Percentiles rank a stretch among this genome's conserved stretches.
phyloP scores from a whole-genome alignment of 1,140 invertebrate species.

The Sycophaga agraensis region DNA sequence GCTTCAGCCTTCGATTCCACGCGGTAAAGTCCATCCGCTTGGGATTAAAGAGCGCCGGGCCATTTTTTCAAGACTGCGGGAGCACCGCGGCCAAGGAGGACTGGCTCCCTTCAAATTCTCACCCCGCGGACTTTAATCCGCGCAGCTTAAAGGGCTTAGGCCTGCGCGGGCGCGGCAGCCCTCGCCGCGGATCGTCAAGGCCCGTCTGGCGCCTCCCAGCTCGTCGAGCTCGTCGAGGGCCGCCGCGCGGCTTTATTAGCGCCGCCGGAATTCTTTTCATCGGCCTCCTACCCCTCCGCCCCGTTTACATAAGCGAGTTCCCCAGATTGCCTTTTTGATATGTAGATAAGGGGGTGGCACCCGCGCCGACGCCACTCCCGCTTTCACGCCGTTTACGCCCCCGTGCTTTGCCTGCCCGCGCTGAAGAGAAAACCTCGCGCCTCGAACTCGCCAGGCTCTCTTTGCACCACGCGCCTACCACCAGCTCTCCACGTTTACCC shows the following conservation, averaged over 20 bases:
- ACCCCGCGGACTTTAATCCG: constrained; percentile 49
- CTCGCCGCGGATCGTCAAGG: constrained; percentile 57
- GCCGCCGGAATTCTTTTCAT: constrained; percentile 58
- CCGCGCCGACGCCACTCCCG: constrained; percentile 20
- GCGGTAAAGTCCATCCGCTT: not conserved
- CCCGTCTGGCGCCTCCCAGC: too few relatives aligned
- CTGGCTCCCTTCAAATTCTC: constrained; percentile 52
- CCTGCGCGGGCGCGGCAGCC: constrained; percentile 37
- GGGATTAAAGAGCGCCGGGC: constrained; percentile 10
- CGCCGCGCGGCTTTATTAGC: constrained; percentile 58
- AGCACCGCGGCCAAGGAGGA: not conserved
- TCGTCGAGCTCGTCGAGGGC: constrained; percentile 35
- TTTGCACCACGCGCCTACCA: too few relatives aligned
- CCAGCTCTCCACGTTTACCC: too few relatives aligned
- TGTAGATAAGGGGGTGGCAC: constrained; percentile 55
- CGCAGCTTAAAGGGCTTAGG: constrained; percentile 55
- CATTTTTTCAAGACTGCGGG: constrained; percentile 9
- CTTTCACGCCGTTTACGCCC: constrained; percentile 57
- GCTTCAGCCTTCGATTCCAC: constrained; percentile 21
- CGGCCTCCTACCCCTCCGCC: constrained; percentile 23
- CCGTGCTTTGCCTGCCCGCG: constrained; percentile 15
- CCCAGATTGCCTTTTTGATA: constrained; percentile 60
- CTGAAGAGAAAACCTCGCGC: constrained; percentile 3
- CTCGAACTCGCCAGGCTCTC: not conserved
- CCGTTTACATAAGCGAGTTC: constrained; percentile 61